Conservation (phyloP, 2,113 vertebrate genomes). For the Solea solea region DNA sequence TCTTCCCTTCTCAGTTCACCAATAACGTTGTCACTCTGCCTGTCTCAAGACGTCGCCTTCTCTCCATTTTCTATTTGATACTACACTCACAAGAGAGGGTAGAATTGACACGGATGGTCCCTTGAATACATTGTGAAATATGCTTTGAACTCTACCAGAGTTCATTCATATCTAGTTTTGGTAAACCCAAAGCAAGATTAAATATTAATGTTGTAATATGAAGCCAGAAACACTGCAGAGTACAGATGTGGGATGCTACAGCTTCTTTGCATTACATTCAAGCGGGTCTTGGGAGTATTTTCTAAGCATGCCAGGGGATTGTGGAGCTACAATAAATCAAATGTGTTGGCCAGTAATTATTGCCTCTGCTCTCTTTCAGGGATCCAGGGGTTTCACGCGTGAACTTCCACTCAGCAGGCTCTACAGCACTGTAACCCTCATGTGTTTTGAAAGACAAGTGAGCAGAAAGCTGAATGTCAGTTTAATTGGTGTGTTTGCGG, state of each 20-base stretch:
- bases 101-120: neutral
- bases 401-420: conserved; percentile 50
- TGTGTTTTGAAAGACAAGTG: conserved; percentile 70
- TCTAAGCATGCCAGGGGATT: conserved; percentile 51
- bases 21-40: conserved; percentile 45
- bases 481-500: conserved; percentile 73
- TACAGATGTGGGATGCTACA: conserved; percentile 25
- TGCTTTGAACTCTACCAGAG: neutral
- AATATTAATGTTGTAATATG: conserved; percentile 31
- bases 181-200: conserved; percentile 10
- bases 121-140: conserved; percentile 7
- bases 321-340: conserved; percentile 55
- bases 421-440: conserved; percentile 23
- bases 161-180: conserved; percentile 5
- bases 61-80: neutral
- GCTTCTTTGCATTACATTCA: conserved; percentile 36
- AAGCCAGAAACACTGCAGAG: conserved; percentile 10
- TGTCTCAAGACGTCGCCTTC: conserved; percentile 16
- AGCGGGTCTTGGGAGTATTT: conserved; percentile 46
- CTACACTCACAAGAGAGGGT: neutral
- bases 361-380: conserved; percentile 54
- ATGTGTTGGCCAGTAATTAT: conserved; percentile 67
- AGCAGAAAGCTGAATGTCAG: conserved; percentile 65
- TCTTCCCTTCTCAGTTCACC: conserved; percentile 30
- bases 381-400: conserved; percentile 61